Evolutionary conservation across 2,113 vertebrate genomes (phyloP), one percentile per base, ranked within the genome.

Genomic region (Solenodon paradoxus): DNA sequence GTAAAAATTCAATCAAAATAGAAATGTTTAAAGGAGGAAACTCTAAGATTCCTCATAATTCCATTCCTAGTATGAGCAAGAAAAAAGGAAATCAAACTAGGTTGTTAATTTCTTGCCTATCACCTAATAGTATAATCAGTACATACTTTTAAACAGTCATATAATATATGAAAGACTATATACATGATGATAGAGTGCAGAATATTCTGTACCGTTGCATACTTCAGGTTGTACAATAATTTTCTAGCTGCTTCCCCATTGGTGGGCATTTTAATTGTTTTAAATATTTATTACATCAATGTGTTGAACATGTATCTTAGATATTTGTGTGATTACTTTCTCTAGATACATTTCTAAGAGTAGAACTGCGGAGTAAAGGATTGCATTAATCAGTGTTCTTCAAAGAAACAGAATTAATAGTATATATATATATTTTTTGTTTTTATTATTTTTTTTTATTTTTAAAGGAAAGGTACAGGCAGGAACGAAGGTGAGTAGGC

Each of bases 301-400:
- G 61, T 28, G n/a, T 57, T 83, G 32, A 57, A 75, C 59, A 57
- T 47, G 13, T 82, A 13, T 53, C 22, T 84, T 68, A 40, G 40
- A 42, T 68, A 61, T 59, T 66, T 68, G 57, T 59, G 49, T 83
- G 15, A 24, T 15, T 38, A 49, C 16, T 57, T 88, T 78, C 87
- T 95, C 85, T n/a, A 45, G 35, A 40, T 57, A 74, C 15, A 49
- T 80, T 95, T 95, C 40, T 68, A 80, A n/a, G n/a, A n/a, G 40
- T 3, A 74, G 82, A 79, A 7, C 63, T 79, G 6, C 53, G 71
- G 53, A 61, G n/a, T 35, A 59, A 83, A 92, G 35, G 53, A 71
- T 45, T 74, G 6, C 49, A 83, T 89, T 89, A 11, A 15, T 59
- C 40, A 71, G 53, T 24, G 53, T 71, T 94, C 45, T 78, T 53